phyloP scores from a whole-genome alignment of 2,888 invertebrate species.

The Brachypalpus laphriformis region DNA sequence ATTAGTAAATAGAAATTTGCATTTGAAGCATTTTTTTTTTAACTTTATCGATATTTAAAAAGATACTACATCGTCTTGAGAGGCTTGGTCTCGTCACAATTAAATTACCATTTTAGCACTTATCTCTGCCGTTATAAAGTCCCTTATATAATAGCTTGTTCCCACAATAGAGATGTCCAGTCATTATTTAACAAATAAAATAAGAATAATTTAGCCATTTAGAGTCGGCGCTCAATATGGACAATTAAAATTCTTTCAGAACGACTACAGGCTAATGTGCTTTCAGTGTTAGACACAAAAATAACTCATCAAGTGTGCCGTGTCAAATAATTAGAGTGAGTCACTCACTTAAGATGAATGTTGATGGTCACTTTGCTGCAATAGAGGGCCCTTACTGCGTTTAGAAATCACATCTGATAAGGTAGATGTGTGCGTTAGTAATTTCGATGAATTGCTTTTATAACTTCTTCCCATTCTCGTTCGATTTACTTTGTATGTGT shows the following conservation, averaged over 20 bases:
- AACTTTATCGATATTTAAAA: slow-evolving; percentile 1
- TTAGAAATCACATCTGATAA: slow-evolving; percentile 56
- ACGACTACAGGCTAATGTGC: slow-evolving; percentile 47
- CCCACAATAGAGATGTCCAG: slow-evolving; percentile 38
- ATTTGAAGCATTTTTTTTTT: not conserved
- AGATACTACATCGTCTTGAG: not conserved
- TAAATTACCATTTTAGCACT: slow-evolving; percentile 39
- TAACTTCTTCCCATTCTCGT: slow-evolving; percentile 10
- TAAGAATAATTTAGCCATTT: slow-evolving; percentile 39
- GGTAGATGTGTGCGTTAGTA: slow-evolving; percentile 2
- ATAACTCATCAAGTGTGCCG: slow-evolving; percentile 17
- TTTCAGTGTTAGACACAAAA: slow-evolving; percentile 55
- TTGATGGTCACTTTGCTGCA: slow-evolving; percentile 31
- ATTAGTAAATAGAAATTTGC: not conserved
- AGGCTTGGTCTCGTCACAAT: not conserved
- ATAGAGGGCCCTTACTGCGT: slow-evolving; percentile 18
- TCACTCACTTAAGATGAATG: slow-evolving; percentile 47
- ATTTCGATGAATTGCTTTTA: slow-evolving; percentile 36
- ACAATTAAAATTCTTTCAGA: slow-evolving; percentile 34
- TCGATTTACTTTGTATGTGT: slow-evolving; percentile 12
- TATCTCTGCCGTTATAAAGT: slow-evolving; percentile 21
- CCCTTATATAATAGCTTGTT: not conserved
- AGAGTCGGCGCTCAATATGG: slow-evolving; percentile 31
- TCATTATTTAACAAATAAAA: slow-evolving; percentile 27
- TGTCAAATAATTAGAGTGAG: slow-evolving; percentile 52